A percentile compares a stretch with the other conserved stretches of the same genome.
These are phyloP conservation scores for Brachynemurus nebulosus DNA, from an alignment of 2,888 invertebrate genomes.

Conservation along the genomic window DNA sequence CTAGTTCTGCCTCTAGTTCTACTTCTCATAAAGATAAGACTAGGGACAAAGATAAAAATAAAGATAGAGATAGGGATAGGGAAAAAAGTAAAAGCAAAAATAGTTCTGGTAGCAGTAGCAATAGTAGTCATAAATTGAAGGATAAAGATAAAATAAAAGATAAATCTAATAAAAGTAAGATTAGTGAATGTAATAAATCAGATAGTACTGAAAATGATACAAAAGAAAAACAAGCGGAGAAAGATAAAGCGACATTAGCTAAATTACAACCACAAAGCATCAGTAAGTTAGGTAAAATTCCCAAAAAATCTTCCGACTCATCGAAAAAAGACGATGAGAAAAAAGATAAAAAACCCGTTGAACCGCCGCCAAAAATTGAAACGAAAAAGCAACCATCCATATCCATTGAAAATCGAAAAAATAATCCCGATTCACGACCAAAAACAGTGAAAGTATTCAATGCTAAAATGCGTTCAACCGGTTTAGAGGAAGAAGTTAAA, in stretches of 20 bases:
- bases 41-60: constrained; percentile 20
- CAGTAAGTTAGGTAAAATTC: constrained; percentile 64
- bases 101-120: constrained; percentile 20
- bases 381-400: constrained; percentile 64
- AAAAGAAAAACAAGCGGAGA: constrained; percentile 44
- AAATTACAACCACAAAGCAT: constrained; percentile 52
- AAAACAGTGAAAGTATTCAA: constrained; percentile 87
- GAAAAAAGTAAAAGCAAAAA: constrained; percentile 22
- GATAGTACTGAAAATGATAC: constrained; percentile 28
- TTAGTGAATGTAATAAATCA: constrained; percentile 17
- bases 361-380: constrained; percentile 30
- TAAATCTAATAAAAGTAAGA: constrained; percentile 24
- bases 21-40: constrained; percentile 29
- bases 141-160: constrained; percentile 28
- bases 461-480: constrained; percentile 84
- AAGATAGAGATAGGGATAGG: constrained; percentile 24
- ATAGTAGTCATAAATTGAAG: constrained; percentile 27
- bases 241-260: constrained; percentile 51
- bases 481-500: constrained; percentile 73
- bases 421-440: constrained; percentile 52
- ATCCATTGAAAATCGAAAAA: constrained; percentile 67
- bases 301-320: constrained; percentile 47
- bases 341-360: constrained; percentile 20
- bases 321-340: constrained; percentile 31
- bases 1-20: constrained; percentile 19